Conservation (phyloP, 2,113 vertebrate species). For the Synodontis membranacea region DNA sequence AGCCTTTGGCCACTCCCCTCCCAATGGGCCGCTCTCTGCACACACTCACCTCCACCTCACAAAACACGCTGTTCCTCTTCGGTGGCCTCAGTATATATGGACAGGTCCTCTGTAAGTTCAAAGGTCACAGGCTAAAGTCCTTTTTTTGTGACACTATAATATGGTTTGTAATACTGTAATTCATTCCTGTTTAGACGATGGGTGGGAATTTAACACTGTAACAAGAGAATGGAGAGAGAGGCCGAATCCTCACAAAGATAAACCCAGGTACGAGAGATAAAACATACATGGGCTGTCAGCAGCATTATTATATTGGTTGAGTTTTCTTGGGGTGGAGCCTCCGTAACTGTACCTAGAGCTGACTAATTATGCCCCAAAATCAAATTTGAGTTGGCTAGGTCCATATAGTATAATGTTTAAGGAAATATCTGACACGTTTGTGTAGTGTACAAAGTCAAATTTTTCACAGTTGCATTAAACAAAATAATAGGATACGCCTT, state of each 20-base stretch:
- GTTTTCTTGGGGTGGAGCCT: background rate
- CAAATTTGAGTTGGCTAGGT: background rate
- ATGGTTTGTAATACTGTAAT: constrained; percentile 1
- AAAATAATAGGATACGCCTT: background rate
- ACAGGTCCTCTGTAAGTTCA: constrained; percentile 83
- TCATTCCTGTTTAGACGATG: constrained; percentile 74
- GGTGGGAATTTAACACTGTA: constrained; percentile 82
- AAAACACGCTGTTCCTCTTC: constrained; percentile 84
- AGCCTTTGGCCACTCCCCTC: constrained; percentile 62
- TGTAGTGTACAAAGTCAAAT: background rate
- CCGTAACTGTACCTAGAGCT: background rate
- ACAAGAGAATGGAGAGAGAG: constrained; percentile 82
- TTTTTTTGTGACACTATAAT: background rate
- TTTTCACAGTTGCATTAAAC: background rate
- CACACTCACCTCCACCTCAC: constrained; percentile 84
- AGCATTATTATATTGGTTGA: background rate
- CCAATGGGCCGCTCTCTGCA: constrained; percentile 90
- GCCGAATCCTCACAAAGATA: constrained; percentile 79
- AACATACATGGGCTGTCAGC: background rate
- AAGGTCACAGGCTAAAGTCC: background rate
- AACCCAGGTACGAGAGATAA: constrained; percentile 82
- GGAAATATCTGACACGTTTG: background rate
- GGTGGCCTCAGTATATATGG: constrained; percentile 86
- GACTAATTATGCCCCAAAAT: background rate
- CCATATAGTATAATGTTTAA: background rate